Percentiles rank a stretch among this genome's conserved stretches.
Conservation (phyloP, 2,797 vertebrate species). For the Numenius phaeopus region DNA sequence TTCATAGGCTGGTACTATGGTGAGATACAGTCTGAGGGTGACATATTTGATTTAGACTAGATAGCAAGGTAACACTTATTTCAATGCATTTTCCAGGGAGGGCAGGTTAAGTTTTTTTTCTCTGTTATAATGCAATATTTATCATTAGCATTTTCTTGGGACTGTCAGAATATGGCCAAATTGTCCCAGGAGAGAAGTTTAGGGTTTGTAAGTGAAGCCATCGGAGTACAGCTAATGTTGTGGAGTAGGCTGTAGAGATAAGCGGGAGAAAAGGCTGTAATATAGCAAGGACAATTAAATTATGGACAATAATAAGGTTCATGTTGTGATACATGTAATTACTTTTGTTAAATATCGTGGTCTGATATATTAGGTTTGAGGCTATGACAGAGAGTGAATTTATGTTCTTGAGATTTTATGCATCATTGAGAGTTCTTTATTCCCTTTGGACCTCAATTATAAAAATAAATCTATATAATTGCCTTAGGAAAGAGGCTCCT, state of each 20-base stretch:
- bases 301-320: conserved; percentile 60
- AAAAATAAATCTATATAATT: conserved; percentile 59
- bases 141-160: neutral
- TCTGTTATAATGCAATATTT: neutral
- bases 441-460: conserved; percentile 64
- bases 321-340: conserved; percentile 59
- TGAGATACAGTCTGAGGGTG: neutral
- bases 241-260: neutral
- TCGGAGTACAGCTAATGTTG: neutral
- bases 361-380: conserved; percentile 61
- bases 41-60: neutral
- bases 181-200: conserved; percentile 30
- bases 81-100: neutral
- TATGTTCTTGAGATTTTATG: conserved; percentile 53
- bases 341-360: conserved; percentile 56
- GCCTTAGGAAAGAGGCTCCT: conserved; percentile 25
- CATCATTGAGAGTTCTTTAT: conserved; percentile 53
- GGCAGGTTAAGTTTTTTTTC: neutral
- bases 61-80: neutral
- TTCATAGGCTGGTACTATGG: neutral
- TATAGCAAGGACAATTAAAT: conserved; percentile 57
- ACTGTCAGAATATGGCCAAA: neutral
- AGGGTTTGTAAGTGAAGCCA: conserved; percentile 9
- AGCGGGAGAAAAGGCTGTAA: conserved; percentile 7
- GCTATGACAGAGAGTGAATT: conserved; percentile 36